A percentile compares a stretch with the other conserved stretches of the same genome.
These are phyloP conservation scores for Hapalemur alaotrensis DNA, from an alignment of 2,797 vertebrate genomes.

Conservation along the genomic window DNA sequence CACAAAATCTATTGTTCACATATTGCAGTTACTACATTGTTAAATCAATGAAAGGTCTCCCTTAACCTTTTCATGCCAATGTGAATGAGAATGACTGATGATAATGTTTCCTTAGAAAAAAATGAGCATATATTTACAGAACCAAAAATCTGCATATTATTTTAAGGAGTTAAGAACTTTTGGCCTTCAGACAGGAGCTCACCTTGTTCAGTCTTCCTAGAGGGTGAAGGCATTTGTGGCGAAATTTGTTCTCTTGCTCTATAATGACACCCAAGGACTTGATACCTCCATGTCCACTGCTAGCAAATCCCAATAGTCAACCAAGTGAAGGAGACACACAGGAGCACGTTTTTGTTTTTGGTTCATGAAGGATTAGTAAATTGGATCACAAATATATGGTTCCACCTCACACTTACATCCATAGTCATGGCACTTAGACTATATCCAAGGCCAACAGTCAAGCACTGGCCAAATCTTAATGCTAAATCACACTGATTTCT, in stretches of 20 bases:
- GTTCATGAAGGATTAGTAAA: not conserved
- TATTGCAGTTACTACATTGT: not conserved
- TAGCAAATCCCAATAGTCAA: not conserved
- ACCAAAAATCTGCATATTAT: not conserved
- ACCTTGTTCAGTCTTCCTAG: not conserved
- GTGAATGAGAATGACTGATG: not conserved
- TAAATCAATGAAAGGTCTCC: not conserved
- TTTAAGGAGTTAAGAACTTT: constrained; percentile 3
- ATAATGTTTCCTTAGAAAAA: not conserved
- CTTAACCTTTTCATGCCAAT: not conserved
- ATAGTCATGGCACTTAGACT: not conserved
- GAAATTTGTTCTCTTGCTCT: not conserved
- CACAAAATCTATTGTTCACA: constrained; percentile 22
- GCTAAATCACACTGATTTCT: not conserved
- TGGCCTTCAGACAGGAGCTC: not conserved
- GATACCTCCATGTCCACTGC: not conserved
- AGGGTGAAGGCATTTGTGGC: not conserved
- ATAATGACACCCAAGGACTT: not conserved
- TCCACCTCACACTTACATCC: not conserved
- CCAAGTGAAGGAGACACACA: not conserved
- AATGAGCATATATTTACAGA: not conserved
- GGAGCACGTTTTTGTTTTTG: not conserved
- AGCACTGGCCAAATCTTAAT: not conserved
- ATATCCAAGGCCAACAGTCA: not conserved
- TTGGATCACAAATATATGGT: not conserved